These are phyloP conservation scores for Sebastiscus tertius DNA, from an alignment of 2,797 vertebrate species.

Conservation along the genomic window DNA sequence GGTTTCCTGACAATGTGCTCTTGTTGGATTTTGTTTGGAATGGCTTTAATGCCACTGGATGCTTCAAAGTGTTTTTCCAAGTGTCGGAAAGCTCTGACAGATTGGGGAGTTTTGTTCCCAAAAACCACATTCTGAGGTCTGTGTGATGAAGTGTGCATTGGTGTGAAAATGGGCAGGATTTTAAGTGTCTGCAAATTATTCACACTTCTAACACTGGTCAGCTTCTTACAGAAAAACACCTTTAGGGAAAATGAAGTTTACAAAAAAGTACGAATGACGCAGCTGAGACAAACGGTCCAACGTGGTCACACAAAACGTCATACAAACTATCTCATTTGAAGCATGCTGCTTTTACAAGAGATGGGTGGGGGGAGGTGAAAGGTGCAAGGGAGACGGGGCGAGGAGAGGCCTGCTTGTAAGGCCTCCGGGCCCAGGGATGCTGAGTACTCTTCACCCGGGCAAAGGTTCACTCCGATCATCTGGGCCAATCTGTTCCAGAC, in stretches of 20 bases:
- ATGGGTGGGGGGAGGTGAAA: slow-evolving; percentile 55
- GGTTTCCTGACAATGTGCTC: background rate
- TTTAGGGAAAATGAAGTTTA: background rate
- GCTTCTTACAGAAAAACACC: background rate
- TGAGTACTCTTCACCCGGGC: slow-evolving; percentile 94
- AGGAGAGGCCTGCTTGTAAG: slow-evolving; percentile 86
- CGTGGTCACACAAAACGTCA: slow-evolving; percentile 1
- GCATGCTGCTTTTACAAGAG: slow-evolving; percentile 31
- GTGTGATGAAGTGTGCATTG: background rate
- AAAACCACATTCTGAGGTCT: background rate
- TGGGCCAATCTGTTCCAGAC: slow-evolving; percentile 99
- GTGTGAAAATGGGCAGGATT: background rate
- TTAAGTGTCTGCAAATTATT: background rate
- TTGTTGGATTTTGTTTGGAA: slow-evolving; percentile 17
- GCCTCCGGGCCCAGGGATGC: slow-evolving; percentile 85
- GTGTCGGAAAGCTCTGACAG: background rate
- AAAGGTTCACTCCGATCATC: slow-evolving; percentile 98
- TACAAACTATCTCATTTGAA: slow-evolving; percentile 16
- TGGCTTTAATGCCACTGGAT: background rate
- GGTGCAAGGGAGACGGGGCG: slow-evolving; percentile 72
- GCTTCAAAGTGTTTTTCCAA: background rate
- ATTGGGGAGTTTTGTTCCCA: background rate
- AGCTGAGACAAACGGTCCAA: slow-evolving; percentile 4
- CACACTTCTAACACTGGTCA: background rate
- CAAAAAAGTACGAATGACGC: background rate